phyloP scores from a whole-genome alignment of 2,113 vertebrate genomes.

The Anser brachyrhynchus region DNA sequence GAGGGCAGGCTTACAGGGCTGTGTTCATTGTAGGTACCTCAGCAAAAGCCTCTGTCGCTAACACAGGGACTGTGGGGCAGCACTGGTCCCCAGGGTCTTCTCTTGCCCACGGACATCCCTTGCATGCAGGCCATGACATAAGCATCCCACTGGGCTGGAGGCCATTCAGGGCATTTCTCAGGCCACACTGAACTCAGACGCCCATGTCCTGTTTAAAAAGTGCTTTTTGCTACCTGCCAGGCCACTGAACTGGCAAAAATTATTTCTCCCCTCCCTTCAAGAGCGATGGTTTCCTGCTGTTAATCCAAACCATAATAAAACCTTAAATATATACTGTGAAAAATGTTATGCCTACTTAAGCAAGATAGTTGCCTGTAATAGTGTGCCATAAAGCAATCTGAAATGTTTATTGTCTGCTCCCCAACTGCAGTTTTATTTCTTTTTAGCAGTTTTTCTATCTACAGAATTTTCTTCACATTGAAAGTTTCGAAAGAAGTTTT shows the following conservation, averaged over 20 bases:
- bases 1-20: background rate
- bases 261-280: constrained; percentile 2
- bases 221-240: background rate
- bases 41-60: background rate
- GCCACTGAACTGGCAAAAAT: constrained; percentile 1
- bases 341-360: constrained; percentile 67
- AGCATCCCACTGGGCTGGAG: background rate
- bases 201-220: background rate
- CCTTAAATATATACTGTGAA: constrained; percentile 64
- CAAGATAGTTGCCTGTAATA: constrained; percentile 63
- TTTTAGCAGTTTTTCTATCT: constrained; percentile 17
- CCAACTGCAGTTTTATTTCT: constrained; percentile 52
- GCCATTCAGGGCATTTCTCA: background rate
- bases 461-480: background rate
- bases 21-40: background rate
- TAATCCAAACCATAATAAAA: constrained; percentile 55
- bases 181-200: background rate
- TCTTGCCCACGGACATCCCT: fast-evolving
- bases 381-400: constrained; percentile 52
- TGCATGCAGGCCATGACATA: fast-evolving
- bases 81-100: background rate
- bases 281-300: constrained; percentile 14
- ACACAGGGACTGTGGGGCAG: background rate
- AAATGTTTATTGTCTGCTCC: constrained; percentile 57
- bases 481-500: background rate